Conservation (phyloP, 2,888 invertebrate genomes). For the Cephonodes hylas region DNA sequence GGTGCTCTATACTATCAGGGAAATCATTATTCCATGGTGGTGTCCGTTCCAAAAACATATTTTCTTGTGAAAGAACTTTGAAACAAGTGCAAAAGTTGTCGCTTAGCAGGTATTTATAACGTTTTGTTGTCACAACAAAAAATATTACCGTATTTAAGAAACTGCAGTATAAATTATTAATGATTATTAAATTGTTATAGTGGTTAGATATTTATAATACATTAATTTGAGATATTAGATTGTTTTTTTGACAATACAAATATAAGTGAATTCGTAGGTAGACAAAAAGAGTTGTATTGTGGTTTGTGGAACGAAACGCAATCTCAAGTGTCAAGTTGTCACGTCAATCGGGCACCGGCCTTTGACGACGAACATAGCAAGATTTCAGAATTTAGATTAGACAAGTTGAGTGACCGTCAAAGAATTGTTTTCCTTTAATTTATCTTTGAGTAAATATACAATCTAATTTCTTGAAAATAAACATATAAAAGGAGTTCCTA, state of each 20-base stretch:
- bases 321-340: not conserved
- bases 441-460: not conserved
- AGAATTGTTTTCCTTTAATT: not conserved
- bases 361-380: too few species aligned
- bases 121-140: not conserved
- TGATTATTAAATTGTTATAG: not conserved
- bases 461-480: not conserved
- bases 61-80: not conserved
- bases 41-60: not conserved
- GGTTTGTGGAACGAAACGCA: not conserved
- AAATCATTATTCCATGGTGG: not conserved
- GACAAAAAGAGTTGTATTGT: too few species aligned
- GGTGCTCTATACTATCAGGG: constrained; percentile 25
- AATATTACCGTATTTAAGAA: not conserved
- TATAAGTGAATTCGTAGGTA: too few species aligned
- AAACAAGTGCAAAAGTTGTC: not conserved
- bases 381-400: not conserved
- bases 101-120: not conserved
- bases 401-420: not conserved
- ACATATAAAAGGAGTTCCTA: not conserved
- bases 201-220: not conserved
- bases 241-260: too few species aligned
- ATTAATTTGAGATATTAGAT: not conserved
- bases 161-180: not conserved
- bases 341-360: not conserved